Evolutionary conservation across 2,113 vertebrate species (phyloP), one percentile per base, ranked within the genome.

Genomic region (Cervus canadensis): DNA sequence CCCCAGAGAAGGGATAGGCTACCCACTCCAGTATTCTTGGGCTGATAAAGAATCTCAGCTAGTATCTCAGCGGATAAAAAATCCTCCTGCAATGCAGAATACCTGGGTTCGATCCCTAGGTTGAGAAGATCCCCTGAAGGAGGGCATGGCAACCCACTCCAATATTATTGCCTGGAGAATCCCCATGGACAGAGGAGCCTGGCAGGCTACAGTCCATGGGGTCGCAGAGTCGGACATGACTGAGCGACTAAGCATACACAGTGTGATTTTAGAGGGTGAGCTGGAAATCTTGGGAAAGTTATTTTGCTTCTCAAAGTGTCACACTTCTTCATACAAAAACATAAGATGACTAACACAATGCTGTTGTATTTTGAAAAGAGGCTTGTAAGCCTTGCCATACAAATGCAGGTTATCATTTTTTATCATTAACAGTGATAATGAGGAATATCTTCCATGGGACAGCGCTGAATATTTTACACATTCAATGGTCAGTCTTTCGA

Each of bases 151-250:
- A 40, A 71, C n/a, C n/a, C 67, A 23, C 67, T 40, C n/a, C 19
- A 71, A 5, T 71, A 40, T 71, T 71, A 13, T 71, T 71, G 67
- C 67, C n/a, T 40, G 67, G 19, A 71, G 67, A 71, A 71, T 71
- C n/a, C n/a, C 67, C 67, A 71, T 6, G 67, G 10, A 3, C 10
- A 71, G 19, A 40, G 67, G 10, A 71, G 9, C 10, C 67, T 71
- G 67, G n/a, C 10, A 23, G n/a, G n/a, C 67, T 71, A 71, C 19
- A 71, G 10, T 71, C 67, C n/a, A 40, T 21, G 9, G n/a, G 5
- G n/a, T 6, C 2, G 0, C 67, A 40, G 67, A 40, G 10, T 6
- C 0, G 5, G n/a, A 71, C 19, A 71, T 71, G n/a, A 40, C n/a
- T 40, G 5, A 71, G n/a, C 10, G 1, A 40, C 19, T 71, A 40